Evolutionary conservation across 2,888 invertebrate species (phyloP).

Genomic region (Chydorus sphaericus): DNA sequence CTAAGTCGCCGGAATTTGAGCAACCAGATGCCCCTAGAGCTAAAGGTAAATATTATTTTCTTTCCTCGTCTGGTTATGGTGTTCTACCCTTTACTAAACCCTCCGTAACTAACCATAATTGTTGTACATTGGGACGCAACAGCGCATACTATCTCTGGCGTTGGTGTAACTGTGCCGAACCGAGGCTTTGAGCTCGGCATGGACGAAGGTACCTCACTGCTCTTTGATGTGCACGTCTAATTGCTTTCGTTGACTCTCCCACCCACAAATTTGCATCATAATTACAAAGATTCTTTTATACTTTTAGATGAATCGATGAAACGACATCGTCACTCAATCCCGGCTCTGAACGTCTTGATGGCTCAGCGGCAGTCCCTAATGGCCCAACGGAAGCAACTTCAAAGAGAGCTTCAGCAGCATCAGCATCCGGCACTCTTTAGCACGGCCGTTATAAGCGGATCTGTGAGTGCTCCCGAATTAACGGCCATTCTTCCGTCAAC

Average conservation of each 20-base stretch:
- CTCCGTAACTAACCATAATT: not conserved
- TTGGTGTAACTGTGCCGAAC: not conserved
- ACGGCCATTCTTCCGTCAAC: constrained; percentile 22
- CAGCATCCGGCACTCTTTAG: constrained; percentile 62
- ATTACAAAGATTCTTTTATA: too few relatives aligned
- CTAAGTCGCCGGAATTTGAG: not conserved
- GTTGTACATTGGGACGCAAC: not conserved
- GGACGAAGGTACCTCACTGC: not conserved
- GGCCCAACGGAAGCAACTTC: constrained; percentile 15
- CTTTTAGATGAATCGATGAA: constrained; percentile 35
- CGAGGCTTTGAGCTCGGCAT: not conserved
- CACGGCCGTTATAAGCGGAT: constrained; percentile 90
- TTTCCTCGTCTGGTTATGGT: too few relatives aligned
- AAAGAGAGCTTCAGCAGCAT: constrained; percentile 15
- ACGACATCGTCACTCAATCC: constrained; percentile 89
- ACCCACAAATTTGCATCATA: not conserved
- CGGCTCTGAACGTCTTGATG: constrained; percentile 75
- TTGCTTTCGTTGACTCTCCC: not conserved
- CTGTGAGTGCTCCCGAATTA: constrained; percentile 79
- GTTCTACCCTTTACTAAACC: not conserved
- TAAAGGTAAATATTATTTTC: not conserved
- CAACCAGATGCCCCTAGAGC: not conserved
- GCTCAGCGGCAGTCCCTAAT: constrained; percentile 14
- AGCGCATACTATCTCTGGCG: not conserved
- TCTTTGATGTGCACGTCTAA: not conserved